Evolutionary conservation across 2,113 vertebrate species (phyloP).

Genomic region (Lucifuga dentata): DNA sequence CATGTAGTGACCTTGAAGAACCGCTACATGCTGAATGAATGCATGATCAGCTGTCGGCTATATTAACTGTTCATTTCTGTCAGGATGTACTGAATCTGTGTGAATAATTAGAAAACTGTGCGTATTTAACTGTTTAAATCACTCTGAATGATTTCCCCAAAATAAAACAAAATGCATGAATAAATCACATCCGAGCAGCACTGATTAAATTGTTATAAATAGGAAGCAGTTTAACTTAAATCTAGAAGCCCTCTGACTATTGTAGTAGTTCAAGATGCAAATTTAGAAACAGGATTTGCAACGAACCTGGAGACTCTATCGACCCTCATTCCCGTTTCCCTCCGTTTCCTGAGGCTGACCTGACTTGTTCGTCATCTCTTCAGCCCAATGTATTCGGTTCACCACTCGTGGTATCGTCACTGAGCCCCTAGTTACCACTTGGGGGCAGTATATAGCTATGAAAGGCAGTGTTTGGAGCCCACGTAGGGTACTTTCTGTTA

Average conservation of each 20-base stretch:
- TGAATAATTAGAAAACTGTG: not conserved
- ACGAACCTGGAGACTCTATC: conserved; percentile 42
- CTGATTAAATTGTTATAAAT: not conserved
- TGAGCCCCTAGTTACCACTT: conserved; percentile 34
- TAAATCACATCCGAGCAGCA: not conserved
- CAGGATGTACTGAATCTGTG: not conserved
- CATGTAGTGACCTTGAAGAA: not conserved
- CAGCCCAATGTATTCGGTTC: not conserved
- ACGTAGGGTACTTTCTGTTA: conserved; percentile 10
- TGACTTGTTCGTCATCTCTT: conserved; percentile 6
- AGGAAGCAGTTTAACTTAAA: too few relatives aligned
- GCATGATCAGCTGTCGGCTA: not conserved
- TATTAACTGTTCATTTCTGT: not conserved
- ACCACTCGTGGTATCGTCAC: conserved; percentile 4
- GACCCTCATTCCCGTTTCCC: conserved; percentile 32
- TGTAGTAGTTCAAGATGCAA: not conserved
- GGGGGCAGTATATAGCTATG: conserved; percentile 62
- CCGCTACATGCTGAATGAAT: not conserved
- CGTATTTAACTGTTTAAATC: too few relatives aligned
- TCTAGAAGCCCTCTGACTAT: not conserved
- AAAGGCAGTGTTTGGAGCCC: not conserved
- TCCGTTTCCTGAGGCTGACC: conserved; percentile 7
- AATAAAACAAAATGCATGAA: not conserved
- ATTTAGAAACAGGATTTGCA: not conserved
- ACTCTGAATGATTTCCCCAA: too few relatives aligned